Evolutionary conservation across 2,888 invertebrate species (phyloP).

Genomic region (Urechis unicinctus): DNA sequence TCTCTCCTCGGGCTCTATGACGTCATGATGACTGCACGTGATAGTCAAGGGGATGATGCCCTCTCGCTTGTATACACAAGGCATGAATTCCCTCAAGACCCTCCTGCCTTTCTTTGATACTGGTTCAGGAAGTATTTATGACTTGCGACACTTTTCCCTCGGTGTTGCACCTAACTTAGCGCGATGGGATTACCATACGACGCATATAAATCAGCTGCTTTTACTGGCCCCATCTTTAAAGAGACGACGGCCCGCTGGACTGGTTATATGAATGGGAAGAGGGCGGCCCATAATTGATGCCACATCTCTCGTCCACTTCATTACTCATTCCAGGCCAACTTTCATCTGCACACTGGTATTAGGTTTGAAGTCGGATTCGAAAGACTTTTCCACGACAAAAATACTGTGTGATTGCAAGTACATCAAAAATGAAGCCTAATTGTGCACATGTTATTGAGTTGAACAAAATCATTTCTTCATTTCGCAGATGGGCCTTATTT

Average conservation of each 20-base stretch:
- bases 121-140: conserved; percentile 88
- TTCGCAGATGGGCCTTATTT: too few species aligned
- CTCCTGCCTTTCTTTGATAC: conserved; percentile 89
- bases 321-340: too few species aligned
- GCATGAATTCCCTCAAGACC: conserved; percentile 68
- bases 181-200: conserved; percentile 97
- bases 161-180: conserved; percentile 78
- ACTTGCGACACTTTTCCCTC: conserved; percentile 81
- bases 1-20: conserved; percentile 93
- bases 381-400: too few species aligned
- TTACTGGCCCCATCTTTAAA: conserved; percentile 75
- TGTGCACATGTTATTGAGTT: too few species aligned
- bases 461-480: too few species aligned
- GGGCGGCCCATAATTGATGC: conserved; percentile 86
- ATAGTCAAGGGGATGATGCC: conserved; percentile 52
- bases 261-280: conserved; percentile 89
- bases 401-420: too few species aligned
- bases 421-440: too few species aligned
- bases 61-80: conserved; percentile 38
- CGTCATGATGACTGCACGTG: conserved; percentile 68
- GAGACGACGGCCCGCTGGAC: conserved; percentile 88
- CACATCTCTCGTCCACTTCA: too few species aligned
- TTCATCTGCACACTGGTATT: too few species aligned
- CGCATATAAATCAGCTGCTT: conserved; percentile 84
- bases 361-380: too few species aligned